phyloP scores from a whole-genome alignment of 37 sponge, comb jelly and placozoan genomes.

The Spongilla lacustris region DNA sequence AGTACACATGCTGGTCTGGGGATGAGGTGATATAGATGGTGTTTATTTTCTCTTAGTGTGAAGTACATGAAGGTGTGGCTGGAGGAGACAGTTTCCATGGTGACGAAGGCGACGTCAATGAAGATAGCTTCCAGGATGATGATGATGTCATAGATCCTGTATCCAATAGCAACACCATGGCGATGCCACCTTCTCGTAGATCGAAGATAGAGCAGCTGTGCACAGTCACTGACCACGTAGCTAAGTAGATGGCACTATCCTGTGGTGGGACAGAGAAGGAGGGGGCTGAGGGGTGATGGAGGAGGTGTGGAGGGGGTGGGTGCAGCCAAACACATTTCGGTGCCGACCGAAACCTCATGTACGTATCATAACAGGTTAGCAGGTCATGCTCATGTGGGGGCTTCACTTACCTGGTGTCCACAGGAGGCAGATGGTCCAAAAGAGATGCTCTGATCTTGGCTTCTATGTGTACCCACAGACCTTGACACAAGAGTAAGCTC shows the following conservation, averaged over 20 bases:
- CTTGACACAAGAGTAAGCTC: background rate
- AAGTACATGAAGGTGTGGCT: background rate
- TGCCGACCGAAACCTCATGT: background rate
- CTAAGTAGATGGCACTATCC: background rate
- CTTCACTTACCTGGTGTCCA: background rate
- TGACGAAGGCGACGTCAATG: background rate
- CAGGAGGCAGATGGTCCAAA: background rate
- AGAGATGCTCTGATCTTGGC: background rate
- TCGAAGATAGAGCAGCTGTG: background rate
- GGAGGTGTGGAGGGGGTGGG: background rate
- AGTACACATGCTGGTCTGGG: background rate
- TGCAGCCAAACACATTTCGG: background rate
- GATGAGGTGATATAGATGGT: background rate
- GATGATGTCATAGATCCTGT: background rate
- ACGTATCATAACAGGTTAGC: background rate
- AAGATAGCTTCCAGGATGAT: background rate
- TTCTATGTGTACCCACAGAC: slow-evolving; percentile 4
- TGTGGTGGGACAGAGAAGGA: background rate
- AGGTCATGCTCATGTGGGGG: background rate
- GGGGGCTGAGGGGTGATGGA: background rate
- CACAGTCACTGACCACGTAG: slow-evolving; percentile 26
- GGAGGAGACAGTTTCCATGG: background rate
- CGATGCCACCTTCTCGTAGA: background rate
- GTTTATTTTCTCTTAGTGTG: background rate
- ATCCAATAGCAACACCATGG: background rate